Evolutionary conservation across 1,140 invertebrate species (phyloP).

Genomic region (Bombus picipes): DNA sequence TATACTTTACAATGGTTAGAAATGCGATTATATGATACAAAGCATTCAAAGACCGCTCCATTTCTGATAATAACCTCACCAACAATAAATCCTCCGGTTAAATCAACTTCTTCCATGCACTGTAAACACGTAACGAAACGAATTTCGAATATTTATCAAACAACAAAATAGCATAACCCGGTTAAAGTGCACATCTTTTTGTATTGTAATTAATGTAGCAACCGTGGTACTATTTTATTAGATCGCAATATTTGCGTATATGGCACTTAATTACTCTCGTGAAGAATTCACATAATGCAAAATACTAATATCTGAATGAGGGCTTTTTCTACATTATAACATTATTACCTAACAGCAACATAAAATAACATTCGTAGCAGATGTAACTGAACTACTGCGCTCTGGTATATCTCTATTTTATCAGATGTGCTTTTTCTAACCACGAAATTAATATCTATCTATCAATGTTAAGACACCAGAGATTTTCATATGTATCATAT

Average conservation of each 20-base stretch:
- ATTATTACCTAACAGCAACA: neutral
- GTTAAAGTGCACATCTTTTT: neutral
- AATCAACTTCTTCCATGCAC: neutral
- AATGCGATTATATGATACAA: neutral
- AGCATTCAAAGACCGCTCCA: neutral
- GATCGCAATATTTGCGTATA: neutral
- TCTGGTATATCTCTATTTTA: neutral
- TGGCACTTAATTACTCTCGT: neutral
- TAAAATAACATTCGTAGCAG: neutral
- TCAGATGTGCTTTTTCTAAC: neutral
- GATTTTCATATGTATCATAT: neutral
- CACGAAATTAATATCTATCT: neutral
- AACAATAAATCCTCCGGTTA: neutral
- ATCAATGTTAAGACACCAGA: neutral
- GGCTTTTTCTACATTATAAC: neutral
- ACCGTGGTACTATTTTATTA: neutral
- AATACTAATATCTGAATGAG: neutral
- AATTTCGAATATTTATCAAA: neutral
- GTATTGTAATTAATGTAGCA: neutral
- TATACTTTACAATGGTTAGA: neutral
- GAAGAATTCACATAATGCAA: neutral
- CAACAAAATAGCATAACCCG: constrained; percentile 7
- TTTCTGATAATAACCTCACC: neutral
- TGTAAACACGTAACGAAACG: neutral
- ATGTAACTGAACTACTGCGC: neutral